Percentiles rank a stretch among this genome's conserved stretches.
These are phyloP conservation scores for Cavia porcellus DNA, from an alignment of 2,113 vertebrate genomes.

Conservation along the genomic window DNA sequence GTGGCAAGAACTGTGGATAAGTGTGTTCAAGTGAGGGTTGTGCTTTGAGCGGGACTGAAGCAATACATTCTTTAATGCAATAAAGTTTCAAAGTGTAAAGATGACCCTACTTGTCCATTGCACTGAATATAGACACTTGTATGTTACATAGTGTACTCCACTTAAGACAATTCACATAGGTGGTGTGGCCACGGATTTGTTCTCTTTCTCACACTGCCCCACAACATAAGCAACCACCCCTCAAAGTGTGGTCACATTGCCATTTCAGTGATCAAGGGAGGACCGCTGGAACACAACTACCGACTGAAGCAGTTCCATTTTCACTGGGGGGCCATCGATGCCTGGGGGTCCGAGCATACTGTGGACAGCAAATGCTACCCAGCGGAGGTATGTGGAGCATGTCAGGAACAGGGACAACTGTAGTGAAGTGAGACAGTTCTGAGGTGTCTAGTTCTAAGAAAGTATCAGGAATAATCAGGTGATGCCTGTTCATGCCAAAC, in stretches of 20 bases:
- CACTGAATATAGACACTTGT: background rate
- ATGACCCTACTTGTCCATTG: background rate
- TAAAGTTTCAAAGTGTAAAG: background rate
- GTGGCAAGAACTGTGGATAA: background rate
- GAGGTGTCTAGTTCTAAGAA: conserved; percentile 30
- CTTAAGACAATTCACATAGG: background rate
- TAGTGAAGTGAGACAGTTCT: background rate
- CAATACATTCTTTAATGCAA: background rate
- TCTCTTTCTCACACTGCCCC: background rate
- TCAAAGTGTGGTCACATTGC: conserved; percentile 60
- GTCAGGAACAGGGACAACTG: background rate
- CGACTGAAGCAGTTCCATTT: conserved; percentile 99
- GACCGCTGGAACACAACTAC: conserved; percentile 94
- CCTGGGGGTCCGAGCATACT: conserved; percentile 98
- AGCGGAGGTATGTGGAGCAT: conserved; percentile 93
- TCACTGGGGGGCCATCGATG: conserved; percentile 97
- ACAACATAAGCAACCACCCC: background rate
- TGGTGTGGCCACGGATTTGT: background rate
- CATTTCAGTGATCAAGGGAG: conserved; percentile 92
- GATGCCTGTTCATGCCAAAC: background rate
- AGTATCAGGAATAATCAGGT: background rate
- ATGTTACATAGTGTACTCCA: background rate
- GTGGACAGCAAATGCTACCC: conserved; percentile 95
- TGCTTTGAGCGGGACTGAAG: background rate
- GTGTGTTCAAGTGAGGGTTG: background rate